These are phyloP conservation scores for Brachypodius melanocephalos DNA, from an alignment of 2,113 vertebrate species.

Conservation along the genomic window DNA sequence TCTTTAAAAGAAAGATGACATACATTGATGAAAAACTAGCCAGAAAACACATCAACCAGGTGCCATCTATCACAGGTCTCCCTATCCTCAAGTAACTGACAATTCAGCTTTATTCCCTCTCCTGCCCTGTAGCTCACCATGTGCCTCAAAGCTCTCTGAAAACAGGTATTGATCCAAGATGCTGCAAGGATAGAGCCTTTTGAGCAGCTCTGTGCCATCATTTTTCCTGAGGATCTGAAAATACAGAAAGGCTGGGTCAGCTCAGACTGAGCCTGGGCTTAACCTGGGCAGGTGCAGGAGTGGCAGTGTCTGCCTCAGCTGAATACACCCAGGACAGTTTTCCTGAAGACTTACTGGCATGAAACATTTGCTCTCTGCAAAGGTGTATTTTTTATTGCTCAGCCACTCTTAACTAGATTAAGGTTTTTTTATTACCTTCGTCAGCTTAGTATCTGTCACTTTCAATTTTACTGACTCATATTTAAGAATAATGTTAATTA, in stretches of 20 bases:
- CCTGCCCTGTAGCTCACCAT: neutral
- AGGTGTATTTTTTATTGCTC: constrained; percentile 39
- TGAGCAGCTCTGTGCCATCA: neutral
- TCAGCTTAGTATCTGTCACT: constrained; percentile 42
- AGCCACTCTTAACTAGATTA: constrained; percentile 25
- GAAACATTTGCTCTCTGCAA: constrained; percentile 10
- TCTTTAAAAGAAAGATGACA: constrained; percentile 18
- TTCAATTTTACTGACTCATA: constrained; percentile 49
- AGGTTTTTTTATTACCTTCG: constrained; percentile 43
- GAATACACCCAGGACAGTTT: neutral
- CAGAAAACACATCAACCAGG: neutral
- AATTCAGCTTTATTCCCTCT: constrained; percentile 50
- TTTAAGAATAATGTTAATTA: constrained; percentile 62
- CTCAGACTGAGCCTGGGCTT: neutral
- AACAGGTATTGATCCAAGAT: constrained; percentile 44
- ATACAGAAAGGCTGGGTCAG: neutral
- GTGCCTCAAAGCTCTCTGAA: constrained; percentile 42
- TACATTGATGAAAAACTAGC: neutral
- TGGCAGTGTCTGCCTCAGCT: neutral
- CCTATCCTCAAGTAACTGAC: constrained; percentile 33
- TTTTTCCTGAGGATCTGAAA: constrained; percentile 16
- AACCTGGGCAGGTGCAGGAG: neutral
- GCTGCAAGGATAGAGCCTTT: neutral
- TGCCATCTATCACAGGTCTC: constrained; percentile 49
- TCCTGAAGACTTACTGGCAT: neutral